These are phyloP conservation scores for Cepaea nemoralis DNA, from an alignment of 1,140 invertebrate genomes.

Conservation along the genomic window DNA sequence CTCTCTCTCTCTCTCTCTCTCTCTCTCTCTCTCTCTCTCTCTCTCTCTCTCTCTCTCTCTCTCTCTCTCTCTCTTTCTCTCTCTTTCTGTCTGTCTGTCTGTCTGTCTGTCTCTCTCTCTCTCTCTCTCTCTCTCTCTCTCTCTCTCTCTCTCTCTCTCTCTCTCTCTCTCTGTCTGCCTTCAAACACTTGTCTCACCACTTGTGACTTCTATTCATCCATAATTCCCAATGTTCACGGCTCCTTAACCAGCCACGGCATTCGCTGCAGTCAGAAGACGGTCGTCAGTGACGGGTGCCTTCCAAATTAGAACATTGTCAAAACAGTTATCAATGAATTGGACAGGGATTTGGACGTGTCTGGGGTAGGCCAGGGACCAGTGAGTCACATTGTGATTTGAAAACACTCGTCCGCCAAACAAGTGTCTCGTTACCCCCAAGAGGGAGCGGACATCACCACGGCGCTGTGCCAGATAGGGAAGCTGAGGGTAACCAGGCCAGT, in stretches of 20 bases:
- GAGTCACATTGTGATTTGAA: slow-evolving; percentile 22
- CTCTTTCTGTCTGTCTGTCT: too few species aligned
- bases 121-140: too few species aligned
- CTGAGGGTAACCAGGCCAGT: background rate
- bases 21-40: too few species aligned
- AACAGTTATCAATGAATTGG: slow-evolving; percentile 26
- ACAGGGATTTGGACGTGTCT: background rate
- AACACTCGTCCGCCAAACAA: slow-evolving; percentile 4
- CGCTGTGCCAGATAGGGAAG: background rate
- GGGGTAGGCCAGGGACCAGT: background rate
- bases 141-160: too few species aligned
- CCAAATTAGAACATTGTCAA: slow-evolving; percentile 27
- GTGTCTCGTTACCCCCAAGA: background rate
- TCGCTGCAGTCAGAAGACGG: background rate
- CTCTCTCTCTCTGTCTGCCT: too few species aligned
- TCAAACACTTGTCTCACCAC: too few species aligned
- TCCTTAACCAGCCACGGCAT: background rate
- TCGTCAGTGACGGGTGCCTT: background rate
- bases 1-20: too few species aligned
- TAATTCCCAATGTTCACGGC: background rate
- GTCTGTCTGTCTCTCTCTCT: too few species aligned
- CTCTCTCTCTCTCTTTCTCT: too few species aligned
- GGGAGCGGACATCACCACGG: background rate
- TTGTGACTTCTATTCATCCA: too few species aligned
- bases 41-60: too few species aligned